phyloP scores from a whole-genome alignment of 2,888 invertebrate species.

The Labia minor region DNA sequence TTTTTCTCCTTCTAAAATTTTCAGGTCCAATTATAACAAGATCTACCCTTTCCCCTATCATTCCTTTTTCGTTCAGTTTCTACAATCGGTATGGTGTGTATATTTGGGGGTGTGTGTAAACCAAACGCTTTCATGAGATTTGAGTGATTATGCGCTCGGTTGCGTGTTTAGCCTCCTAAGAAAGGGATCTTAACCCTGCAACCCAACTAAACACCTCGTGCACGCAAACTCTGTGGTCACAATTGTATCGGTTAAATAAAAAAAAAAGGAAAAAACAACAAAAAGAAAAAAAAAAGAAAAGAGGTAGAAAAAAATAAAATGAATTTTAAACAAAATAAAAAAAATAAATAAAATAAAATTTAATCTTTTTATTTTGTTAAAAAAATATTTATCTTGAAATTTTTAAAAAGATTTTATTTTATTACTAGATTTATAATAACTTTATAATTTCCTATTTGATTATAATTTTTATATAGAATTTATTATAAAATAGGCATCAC shows the following conservation, averaged over 20 bases:
- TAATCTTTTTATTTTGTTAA: not conserved
- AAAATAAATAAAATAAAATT: not conserved
- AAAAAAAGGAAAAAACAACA: not conserved
- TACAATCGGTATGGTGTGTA: too few species aligned
- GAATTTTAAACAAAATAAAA: not conserved
- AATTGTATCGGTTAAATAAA: not conserved
- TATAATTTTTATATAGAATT: too few species aligned
- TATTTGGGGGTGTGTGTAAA: not conserved
- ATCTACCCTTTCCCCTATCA: too few species aligned
- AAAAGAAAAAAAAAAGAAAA: not conserved
- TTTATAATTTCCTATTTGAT: too few species aligned
- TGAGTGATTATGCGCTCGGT: not conserved
- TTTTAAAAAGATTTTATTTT: not conserved
- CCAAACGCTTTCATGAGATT: not conserved
- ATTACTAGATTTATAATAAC: too few species aligned
- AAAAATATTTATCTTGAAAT: not conserved
- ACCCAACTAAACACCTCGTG: not conserved
- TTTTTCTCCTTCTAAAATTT: not conserved
- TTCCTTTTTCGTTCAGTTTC: too few species aligned
- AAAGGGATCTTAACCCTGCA: not conserved
- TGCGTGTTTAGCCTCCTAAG: constrained; percentile 1
- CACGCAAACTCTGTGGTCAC: not conserved
- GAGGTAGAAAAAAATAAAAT: not conserved
- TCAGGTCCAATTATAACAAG: constrained; percentile 8
- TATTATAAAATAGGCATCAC: too few species aligned